Base-by-base conservation (phyloP, 1,140 invertebrate genomes). In the Lethrus apterus region DNA sequence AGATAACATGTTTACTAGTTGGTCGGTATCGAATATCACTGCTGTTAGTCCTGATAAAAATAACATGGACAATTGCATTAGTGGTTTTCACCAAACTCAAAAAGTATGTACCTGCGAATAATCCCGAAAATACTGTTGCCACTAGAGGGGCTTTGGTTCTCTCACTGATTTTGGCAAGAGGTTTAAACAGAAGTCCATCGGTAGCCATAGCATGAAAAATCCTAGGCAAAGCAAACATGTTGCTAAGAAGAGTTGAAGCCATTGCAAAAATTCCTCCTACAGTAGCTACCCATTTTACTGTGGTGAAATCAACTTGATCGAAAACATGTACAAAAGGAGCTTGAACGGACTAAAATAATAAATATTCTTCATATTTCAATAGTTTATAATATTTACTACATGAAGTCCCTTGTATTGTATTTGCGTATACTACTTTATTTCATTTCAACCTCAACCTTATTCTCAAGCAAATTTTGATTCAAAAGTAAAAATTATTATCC, bases 1-100 rank as follows among this genome's bases (percentile, higher is more conserved):
- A 0, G 89, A 93, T 79, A 96, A 89, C 83, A 97, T 91, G 55
- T 93, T 87, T 10, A 95, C 89, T 18, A 96, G 70, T 61, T 92
- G 85, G 9, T 86, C 76, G 20, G 95, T 63, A 65, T 94, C 80
- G 63, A 96, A 94, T 18, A 95, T 60, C 10, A 85, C 77, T 1
- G 91, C 86, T 80, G 95, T 90, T 1, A 81, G 46, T 34, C 84
- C 90, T 79, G 69, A 32, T 67, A 73, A 2, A 45, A 1, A 18
- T 23, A 9, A n/a, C n/a, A n/a, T n/a, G 9, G 33, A n/a, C 7
- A 23, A 1, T 29, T 9, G 4, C 4, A 38, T 10, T 38, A 38
- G n/a, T 4, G 11, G 18, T 38, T 11, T 20, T 2, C 21, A 9
- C 19, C 23, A 21, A 21, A 20, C 17, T 23, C 5, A 38, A 8